phyloP scores from a whole-genome alignment of 2,113 vertebrate genomes.

The Crotalus helleri region DNA sequence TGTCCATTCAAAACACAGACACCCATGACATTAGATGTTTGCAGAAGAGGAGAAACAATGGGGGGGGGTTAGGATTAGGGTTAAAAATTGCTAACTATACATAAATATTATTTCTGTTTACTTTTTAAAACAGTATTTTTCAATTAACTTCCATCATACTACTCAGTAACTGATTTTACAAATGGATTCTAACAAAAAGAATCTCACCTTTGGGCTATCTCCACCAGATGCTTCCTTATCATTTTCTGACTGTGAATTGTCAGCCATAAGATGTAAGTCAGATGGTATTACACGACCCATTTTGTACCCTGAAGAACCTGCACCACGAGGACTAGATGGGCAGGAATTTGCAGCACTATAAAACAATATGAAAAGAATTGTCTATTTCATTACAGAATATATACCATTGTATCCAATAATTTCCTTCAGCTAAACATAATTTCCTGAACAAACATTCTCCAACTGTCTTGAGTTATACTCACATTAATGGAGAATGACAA shows the following conservation, averaged over 20 bases:
- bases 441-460: not conserved
- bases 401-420: not conserved
- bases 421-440: not conserved
- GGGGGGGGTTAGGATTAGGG: too few relatives aligned
- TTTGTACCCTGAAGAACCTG: slow-evolving; percentile 93
- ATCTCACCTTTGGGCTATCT: slow-evolving; percentile 96
- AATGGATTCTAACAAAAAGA: slow-evolving; percentile 10
- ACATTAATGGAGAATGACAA: not conserved
- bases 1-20: not conserved
- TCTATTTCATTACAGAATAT: slow-evolving; percentile 55
- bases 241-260: slow-evolving; percentile 92
- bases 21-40: not conserved
- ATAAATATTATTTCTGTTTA: not conserved
- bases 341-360: slow-evolving; percentile 95
- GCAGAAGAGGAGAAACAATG: not conserved
- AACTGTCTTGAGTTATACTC: not conserved
- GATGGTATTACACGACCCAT: slow-evolving; percentile 86
- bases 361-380: slow-evolving; percentile 56
- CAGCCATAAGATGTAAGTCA: slow-evolving; percentile 91
- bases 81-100: not conserved
- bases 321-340: slow-evolving; percentile 94
- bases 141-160: not conserved
- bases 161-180: not conserved
- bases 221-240: slow-evolving; percentile 97
- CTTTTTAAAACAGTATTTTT: slow-evolving; percentile 5